Conservation (phyloP, 2,797 vertebrate genomes). For the Kryptolebias ocellatus region DNA sequence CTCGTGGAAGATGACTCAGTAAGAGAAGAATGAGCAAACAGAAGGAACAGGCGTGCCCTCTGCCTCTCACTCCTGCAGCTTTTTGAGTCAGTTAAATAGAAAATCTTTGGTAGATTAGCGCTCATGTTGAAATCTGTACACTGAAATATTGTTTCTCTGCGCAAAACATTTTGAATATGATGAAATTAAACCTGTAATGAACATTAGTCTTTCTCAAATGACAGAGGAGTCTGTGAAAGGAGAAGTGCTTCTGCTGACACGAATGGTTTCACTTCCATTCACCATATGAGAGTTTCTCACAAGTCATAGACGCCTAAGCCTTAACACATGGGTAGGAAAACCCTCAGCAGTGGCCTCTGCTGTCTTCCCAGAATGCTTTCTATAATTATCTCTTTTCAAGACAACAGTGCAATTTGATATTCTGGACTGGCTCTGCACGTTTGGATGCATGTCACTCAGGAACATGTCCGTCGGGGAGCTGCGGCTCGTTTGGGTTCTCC, state of each 20-base stretch:
- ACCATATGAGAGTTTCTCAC: constrained; percentile 28
- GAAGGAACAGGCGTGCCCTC: not conserved
- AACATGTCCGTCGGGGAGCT: not conserved
- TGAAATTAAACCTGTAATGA: not conserved
- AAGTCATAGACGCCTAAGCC: not conserved
- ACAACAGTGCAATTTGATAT: not conserved
- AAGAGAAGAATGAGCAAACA: constrained; percentile 7
- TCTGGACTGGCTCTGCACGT: not conserved
- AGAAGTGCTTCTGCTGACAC: not conserved
- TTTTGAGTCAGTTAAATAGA: not conserved
- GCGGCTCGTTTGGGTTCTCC: not conserved
- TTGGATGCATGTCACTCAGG: not conserved
- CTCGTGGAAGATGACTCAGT: constrained; percentile 21
- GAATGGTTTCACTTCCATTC: constrained; percentile 57
- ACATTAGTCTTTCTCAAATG: not conserved
- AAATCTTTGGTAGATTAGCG: too few species aligned
- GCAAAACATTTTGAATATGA: not conserved
- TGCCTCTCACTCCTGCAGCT: not conserved
- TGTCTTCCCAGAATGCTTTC: constrained; percentile 25
- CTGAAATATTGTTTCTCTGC: not conserved
- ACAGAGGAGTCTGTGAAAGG: constrained; percentile 4
- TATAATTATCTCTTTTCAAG: constrained; percentile 15
- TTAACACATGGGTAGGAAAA: not conserved
- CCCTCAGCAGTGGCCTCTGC: constrained; percentile 1
- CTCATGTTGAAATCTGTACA: not conserved